Base-by-base conservation (phyloP, 1,140 invertebrate species). In the Luehdorfia chinensis region DNA sequence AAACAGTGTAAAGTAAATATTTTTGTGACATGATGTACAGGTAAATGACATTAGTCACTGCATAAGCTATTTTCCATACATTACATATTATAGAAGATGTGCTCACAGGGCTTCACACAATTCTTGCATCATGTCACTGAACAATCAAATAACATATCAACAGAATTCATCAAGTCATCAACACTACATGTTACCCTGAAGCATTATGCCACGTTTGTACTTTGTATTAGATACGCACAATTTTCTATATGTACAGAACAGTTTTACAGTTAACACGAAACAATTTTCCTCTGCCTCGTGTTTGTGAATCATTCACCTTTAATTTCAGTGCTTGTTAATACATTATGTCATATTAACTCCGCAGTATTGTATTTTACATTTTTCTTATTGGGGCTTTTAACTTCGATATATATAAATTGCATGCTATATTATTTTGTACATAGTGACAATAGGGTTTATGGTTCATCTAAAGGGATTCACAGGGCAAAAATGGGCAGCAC, bases 11-110 rank as follows among this genome's bases (percentile, higher is more conserved):
- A 74, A 76, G 55, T 63, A 62, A 72, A 76, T 84, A 79, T 77
- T 84, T 75, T 85, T 79, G 78, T 80, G 81, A 79, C 76, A 85
- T 83, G 76, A 66, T 81, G 78, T 83, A 75, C 63, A 69, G 59
- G 71, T 66, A 67, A 59, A 59, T 47, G 60, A 61, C 56, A 48
- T 52, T 70, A 70, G 61, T 50, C 53, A 61, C 61, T 39, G 63
- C 55, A 50, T 62, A 64, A 62, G 50, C 50, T 69, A 75, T 77
- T 74, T 74, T 77, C 61, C 59, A 50, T 70, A 73, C 55, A 44
- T 54, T 58, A 55, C 54, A 66, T 70, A 59, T 57, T 61, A 47
- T 39, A 49, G 47, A 59, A 36, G 32, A 30, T 14, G 47, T 51
- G 50, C 39, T 43, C 53, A 58, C 55, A 41, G 67, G 68, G 70